Evolutionary conservation across 2,113 vertebrate species (phyloP), one percentile per base, ranked within the genome.

Genomic region (Charina bottae): DNA sequence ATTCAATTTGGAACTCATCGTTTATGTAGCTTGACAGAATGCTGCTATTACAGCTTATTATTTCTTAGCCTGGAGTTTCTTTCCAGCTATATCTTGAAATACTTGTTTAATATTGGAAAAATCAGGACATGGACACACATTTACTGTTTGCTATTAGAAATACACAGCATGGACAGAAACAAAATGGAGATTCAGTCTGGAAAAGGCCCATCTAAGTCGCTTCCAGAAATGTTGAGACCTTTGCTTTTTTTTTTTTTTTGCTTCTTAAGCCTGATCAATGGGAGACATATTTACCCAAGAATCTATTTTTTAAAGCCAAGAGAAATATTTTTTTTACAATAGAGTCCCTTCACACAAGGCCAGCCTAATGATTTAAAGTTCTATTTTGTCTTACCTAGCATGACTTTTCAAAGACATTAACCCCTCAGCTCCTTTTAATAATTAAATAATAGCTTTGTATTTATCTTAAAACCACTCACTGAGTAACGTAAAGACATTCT

Each of bases 31-130:
- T 64, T 88, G 46, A 2, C 24, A 28, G 59, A 13, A 23, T 24
- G 17, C 24, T 88, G 42, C 62, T 49, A 46, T 28, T 64, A 28
- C 23, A 17, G 59, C 59, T 62, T 88, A 88, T 88, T 88, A 88
- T 88, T 88, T 88, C 87, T 49, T 88, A 88, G 87, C 87, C 87
- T 88, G 59, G 87, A 64, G 87, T 64, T 11, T 2, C 37, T 88
- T 88, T 42, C 59, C 58, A 88, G 37, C 59, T 46, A 87, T 91
- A 84, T 24, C 15, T 17, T 59, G 3, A 0, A 0, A 4, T 92
- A 3, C 62, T 0, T 0, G 2, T 21, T 62, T 49, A 53, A 24
- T 12, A 37, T 86, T 26, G 84, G 19, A 53, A 64, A 53, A 46
- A 53, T 23, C n/a, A 42, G 8, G 19, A 19, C 54, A 58, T 83